A percentile compares a stretch with the other conserved stretches of the same genome.
These are phyloP conservation scores for Cylindroiulus punctatus DNA, from an alignment of 2,888 invertebrate genomes.

Conservation along the genomic window DNA sequence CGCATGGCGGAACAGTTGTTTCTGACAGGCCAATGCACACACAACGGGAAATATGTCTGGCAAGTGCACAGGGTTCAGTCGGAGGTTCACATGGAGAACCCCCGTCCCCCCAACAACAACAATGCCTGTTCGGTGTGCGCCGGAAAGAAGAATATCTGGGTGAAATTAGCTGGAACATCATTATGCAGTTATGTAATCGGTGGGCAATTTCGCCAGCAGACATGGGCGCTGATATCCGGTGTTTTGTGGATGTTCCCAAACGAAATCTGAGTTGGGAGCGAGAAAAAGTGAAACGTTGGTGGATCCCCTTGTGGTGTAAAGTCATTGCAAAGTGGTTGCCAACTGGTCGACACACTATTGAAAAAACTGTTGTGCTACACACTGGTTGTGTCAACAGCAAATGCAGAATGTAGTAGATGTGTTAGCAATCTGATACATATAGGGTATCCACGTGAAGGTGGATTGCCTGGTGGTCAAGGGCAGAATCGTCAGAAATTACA, in stretches of 20 bases:
- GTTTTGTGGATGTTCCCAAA: background rate
- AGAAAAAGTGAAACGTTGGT: too few species aligned
- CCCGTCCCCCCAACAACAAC: slow-evolving; percentile 11
- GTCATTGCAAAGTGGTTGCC: too few species aligned
- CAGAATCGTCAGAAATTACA: too few species aligned
- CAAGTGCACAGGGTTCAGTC: slow-evolving; percentile 27
- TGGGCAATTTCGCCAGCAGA: background rate
- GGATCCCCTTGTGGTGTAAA: too few species aligned
- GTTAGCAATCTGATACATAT: too few species aligned
- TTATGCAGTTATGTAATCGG: slow-evolving; percentile 45
- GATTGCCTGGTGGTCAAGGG: too few species aligned
- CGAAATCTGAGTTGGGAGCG: too few species aligned
- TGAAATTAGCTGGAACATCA: slow-evolving; percentile 47
- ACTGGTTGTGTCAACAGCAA: too few species aligned
- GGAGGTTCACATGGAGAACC: background rate
- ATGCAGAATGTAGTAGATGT: too few species aligned
- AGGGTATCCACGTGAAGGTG: too few species aligned
- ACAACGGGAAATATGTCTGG: slow-evolving; percentile 45
- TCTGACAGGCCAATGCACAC: slow-evolving; percentile 42
- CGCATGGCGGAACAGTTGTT: slow-evolving; percentile 45
- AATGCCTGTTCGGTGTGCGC: slow-evolving; percentile 2
- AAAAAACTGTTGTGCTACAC: too few species aligned
- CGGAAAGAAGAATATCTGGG: slow-evolving; percentile 42
- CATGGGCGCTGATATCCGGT: background rate
- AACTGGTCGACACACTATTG: too few species aligned